Conservation (phyloP, 2,113 vertebrate genomes). For the Lates calcarifer region DNA sequence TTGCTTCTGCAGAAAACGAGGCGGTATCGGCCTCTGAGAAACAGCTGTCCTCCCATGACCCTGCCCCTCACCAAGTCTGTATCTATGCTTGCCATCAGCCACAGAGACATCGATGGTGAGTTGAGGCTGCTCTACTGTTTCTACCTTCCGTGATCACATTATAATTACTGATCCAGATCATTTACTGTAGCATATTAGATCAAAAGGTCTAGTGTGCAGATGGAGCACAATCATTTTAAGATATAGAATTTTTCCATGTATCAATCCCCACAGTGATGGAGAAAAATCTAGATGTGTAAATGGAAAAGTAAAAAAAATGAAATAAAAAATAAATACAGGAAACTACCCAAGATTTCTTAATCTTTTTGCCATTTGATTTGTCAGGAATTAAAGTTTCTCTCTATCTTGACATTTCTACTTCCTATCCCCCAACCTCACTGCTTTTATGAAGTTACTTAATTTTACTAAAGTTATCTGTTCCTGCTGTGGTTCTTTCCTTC, state of each 20-base stretch:
- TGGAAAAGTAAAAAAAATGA: background rate
- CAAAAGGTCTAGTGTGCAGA: background rate
- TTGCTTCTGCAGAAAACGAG: slow-evolving; percentile 74
- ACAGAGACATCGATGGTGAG: slow-evolving; percentile 91
- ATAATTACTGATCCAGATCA: background rate
- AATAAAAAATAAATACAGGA: background rate
- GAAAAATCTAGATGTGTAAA: background rate
- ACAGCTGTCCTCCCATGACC: slow-evolving; percentile 85
- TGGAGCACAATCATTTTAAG: background rate
- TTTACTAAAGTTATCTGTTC: slow-evolving; percentile 53
- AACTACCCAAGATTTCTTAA: background rate
- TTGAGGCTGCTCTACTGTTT: slow-evolving; percentile 15
- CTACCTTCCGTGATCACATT: background rate
- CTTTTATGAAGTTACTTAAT: background rate
- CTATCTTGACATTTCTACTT: background rate
- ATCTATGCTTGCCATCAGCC: slow-evolving; percentile 93
- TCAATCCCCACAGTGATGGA: background rate
- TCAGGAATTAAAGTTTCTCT: background rate
- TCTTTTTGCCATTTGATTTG: background rate
- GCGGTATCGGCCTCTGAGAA: slow-evolving; percentile 73
- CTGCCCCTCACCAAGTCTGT: slow-evolving; percentile 94
- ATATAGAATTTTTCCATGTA: background rate
- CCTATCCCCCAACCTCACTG: background rate
- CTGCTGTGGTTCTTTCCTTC: slow-evolving; percentile 76
- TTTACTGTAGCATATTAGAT: background rate